These are phyloP conservation scores for Mnemiopsis leidyi DNA, from an alignment of 37 sponge, comb jelly and placozoan species.

Conservation along the genomic window DNA sequence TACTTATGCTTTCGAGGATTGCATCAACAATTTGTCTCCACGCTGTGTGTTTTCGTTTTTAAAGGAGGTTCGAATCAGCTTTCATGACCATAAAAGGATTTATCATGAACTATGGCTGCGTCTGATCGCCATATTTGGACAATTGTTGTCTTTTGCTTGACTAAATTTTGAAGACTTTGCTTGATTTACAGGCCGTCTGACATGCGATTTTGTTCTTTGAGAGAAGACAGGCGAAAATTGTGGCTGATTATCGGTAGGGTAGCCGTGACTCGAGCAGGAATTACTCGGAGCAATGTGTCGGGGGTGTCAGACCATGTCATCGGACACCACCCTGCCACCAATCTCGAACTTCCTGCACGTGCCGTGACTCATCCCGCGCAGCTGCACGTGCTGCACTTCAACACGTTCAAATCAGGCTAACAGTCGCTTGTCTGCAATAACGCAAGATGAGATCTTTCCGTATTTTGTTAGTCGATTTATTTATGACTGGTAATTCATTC, in stretches of 20 bases:
- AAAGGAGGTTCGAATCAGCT: too few species aligned
- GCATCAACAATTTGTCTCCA: too few species aligned
- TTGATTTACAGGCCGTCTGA: background rate
- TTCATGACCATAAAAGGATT: too few species aligned
- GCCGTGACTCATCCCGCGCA: background rate
- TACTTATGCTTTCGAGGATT: background rate
- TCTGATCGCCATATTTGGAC: background rate
- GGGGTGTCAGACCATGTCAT: background rate
- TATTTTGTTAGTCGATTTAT: too few species aligned
- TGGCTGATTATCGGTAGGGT: background rate
- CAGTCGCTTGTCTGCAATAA: too few species aligned
- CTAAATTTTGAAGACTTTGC: background rate
- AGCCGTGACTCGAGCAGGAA: background rate
- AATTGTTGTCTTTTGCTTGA: background rate
- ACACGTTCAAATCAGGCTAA: background rate
- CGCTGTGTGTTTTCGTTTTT: too few species aligned
- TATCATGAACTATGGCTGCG: too few species aligned
- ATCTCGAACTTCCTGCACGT: background rate
- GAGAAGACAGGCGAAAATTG: background rate
- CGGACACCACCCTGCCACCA: background rate
- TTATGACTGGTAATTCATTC: too few species aligned
- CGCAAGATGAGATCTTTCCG: too few species aligned
- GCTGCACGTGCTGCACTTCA: background rate
- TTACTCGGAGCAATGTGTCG: background rate
- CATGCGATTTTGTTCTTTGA: background rate